These are phyloP conservation scores for Lethenteron camtschaticum DNA, from an alignment of 2,113 vertebrate genomes.

Conservation along the genomic window DNA sequence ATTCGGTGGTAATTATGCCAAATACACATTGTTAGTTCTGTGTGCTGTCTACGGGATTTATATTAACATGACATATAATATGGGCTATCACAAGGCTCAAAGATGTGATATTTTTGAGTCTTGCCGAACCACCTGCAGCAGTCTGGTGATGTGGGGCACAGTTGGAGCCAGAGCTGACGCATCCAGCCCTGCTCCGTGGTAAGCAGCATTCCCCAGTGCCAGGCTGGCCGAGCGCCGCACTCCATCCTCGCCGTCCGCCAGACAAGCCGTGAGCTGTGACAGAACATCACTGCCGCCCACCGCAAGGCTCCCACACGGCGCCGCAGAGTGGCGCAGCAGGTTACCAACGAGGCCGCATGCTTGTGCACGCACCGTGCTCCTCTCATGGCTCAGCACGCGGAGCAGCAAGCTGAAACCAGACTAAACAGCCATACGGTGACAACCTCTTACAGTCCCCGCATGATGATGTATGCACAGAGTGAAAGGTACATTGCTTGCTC, in stretches of 20 bases:
- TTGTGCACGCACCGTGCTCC: constrained; percentile 30
- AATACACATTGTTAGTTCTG: too few species aligned
- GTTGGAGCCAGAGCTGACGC: constrained; percentile 14
- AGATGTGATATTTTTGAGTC: too few species aligned
- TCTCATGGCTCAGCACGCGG: constrained; percentile 24
- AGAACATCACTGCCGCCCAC: constrained; percentile 12
- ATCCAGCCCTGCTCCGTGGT: constrained; percentile 10
- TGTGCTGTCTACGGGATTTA: too few species aligned
- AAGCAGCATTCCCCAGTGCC: constrained; percentile 25
- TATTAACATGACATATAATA: too few species aligned
- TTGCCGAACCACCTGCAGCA: constrained; percentile 13
- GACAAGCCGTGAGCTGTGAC: constrained; percentile 19
- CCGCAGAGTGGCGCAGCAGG: constrained; percentile 16
- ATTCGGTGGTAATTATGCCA: too few species aligned
- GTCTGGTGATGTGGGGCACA: constrained; percentile 16
- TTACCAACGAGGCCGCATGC: constrained; percentile 46
- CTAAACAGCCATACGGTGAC: too few species aligned
- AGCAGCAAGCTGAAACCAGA: constrained; percentile 14
- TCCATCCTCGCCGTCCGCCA: constrained; percentile 17
- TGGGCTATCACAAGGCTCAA: too few species aligned
- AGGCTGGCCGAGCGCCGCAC: constrained; percentile 27
- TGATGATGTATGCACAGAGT: too few species aligned
- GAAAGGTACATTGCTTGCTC: too few species aligned
- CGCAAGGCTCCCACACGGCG: too few species aligned
- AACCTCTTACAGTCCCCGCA: too few species aligned